Percentiles rank a stretch among this genome's conserved stretches.
These are phyloP conservation scores for Cisticola juncidis DNA, from an alignment of 2,113 vertebrate species.

Conservation along the genomic window DNA sequence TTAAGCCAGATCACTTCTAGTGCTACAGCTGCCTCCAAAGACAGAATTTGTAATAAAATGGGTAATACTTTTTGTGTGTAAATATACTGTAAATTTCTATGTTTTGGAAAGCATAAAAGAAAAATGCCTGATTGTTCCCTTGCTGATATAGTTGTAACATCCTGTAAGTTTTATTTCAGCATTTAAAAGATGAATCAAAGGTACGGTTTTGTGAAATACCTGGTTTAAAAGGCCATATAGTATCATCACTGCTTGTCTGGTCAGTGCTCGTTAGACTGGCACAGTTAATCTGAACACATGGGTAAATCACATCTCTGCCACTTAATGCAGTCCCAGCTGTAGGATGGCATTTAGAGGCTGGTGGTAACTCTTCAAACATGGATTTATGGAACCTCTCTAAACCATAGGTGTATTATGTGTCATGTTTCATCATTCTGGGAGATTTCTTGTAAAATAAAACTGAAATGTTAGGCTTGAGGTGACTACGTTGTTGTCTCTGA, in stretches of 20 bases:
- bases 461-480: background rate
- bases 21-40: background rate
- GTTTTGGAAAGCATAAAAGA: background rate
- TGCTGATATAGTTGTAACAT: background rate
- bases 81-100: background rate
- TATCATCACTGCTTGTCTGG: background rate
- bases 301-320: background rate
- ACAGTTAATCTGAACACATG: background rate
- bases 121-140: background rate
- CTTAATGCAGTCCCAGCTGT: background rate
- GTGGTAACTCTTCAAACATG: fast-evolving
- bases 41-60: background rate
- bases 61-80: background rate
- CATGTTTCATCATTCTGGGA: background rate
- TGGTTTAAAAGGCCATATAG: background rate
- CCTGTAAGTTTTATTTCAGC: background rate
- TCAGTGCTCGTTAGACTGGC: background rate
- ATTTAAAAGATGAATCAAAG: background rate
- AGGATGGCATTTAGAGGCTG: background rate
- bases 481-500: background rate
- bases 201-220: background rate
- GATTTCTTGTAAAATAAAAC: background rate
- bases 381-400: background rate
- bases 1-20: background rate
- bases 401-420: fast-evolving